Conservation (phyloP, 1,140 invertebrate species). For the Zaprionus vittiger region DNA sequence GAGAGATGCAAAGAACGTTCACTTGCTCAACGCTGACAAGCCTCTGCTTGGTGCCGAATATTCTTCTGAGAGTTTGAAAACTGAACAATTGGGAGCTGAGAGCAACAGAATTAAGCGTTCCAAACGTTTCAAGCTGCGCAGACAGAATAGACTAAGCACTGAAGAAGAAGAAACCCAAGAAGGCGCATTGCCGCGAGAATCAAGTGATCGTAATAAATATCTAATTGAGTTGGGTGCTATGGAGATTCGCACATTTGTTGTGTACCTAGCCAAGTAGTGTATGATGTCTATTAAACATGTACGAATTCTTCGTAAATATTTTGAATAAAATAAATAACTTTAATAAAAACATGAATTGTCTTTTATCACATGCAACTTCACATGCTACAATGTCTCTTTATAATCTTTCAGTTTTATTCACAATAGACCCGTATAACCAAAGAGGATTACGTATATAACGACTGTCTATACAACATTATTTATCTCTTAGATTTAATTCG, state of each 20-base stretch:
- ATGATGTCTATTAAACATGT: background rate
- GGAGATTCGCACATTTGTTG: slow-evolving; percentile 77
- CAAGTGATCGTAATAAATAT: slow-evolving; percentile 34
- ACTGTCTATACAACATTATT: slow-evolving; percentile 12
- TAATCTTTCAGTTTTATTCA: slow-evolving; percentile 2
- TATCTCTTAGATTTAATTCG: slow-evolving; percentile 46
- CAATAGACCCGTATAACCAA: background rate
- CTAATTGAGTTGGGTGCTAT: slow-evolving; percentile 73
- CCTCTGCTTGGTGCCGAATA: slow-evolving; percentile 50
- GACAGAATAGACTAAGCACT: slow-evolving; percentile 17
- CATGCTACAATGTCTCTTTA: background rate
- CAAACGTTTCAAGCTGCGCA: slow-evolving; percentile 26
- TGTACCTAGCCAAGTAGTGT: slow-evolving; percentile 41
- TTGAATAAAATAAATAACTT: slow-evolving; percentile 3
- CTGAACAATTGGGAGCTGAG: slow-evolving; percentile 54
- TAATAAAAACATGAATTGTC: background rate
- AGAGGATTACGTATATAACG: background rate
- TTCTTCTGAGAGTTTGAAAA: slow-evolving; percentile 40
- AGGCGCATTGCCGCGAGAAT: background rate
- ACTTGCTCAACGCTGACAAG: slow-evolving; percentile 42
- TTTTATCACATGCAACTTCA: background rate
- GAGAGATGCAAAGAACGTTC: slow-evolving; percentile 21
- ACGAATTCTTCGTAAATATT: background rate
- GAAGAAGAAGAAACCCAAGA: background rate
- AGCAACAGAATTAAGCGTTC: slow-evolving; percentile 69